Conservation (phyloP, 1,140 invertebrate species). For the Spodoptera frugiperda region DNA sequence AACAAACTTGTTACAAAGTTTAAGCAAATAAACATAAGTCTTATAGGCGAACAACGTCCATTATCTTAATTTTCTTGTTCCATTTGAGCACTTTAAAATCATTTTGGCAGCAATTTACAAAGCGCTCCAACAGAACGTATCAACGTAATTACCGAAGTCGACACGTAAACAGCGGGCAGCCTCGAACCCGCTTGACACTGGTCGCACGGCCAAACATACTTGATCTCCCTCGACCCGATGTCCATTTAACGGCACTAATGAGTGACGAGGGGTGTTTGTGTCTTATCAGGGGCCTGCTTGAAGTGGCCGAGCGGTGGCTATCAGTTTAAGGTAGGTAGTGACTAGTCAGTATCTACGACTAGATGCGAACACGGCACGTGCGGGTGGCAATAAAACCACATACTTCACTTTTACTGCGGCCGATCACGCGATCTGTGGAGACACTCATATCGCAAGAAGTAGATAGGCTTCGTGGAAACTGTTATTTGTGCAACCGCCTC, state of each 20-base stretch:
- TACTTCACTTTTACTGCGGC: constrained; percentile 63
- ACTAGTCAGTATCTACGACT: constrained; percentile 33
- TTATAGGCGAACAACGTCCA: constrained; percentile 38
- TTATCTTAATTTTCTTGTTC: constrained; percentile 43
- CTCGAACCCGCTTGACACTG: constrained; percentile 67
- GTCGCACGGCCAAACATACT: constrained; percentile 55
- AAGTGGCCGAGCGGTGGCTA: constrained; percentile 26
- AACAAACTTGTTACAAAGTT: constrained; percentile 33
- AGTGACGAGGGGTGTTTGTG: constrained; percentile 17
- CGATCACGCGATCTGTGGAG: constrained; percentile 62
- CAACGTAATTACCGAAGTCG: constrained; percentile 66
- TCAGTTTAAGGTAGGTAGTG: constrained; percentile 27
- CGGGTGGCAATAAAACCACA: constrained; percentile 57
- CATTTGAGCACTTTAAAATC: constrained; percentile 38
- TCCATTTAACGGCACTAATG: constrained; percentile 29
- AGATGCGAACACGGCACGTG: constrained; percentile 47
- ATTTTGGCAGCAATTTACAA: constrained; percentile 68
- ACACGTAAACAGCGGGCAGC: constrained; percentile 68
- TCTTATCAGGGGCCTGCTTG: constrained; percentile 45
- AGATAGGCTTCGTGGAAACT: constrained; percentile 53
- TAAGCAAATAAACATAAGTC: constrained; percentile 44
- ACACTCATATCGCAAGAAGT: constrained; percentile 51
- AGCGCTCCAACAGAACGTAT: constrained; percentile 59
- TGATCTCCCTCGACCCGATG: constrained; percentile 49
- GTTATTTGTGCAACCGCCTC: constrained; percentile 51